phyloP scores from a whole-genome alignment of 2,797 vertebrate genomes.

The Ambastaia sidthimunki region DNA sequence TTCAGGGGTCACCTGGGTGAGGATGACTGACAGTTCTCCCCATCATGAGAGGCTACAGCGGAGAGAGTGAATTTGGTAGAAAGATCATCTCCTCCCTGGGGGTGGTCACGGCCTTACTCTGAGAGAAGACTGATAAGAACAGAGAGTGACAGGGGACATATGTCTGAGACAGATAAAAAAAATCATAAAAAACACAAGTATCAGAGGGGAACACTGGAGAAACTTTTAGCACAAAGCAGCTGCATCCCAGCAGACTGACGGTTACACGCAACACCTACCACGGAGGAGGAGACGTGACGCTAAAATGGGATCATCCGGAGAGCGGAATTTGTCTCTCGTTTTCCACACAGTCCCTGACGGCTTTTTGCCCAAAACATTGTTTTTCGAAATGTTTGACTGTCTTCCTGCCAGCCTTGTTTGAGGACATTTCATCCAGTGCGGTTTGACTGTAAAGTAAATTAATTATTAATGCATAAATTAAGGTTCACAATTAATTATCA shows the following conservation, averaged over 20 bases:
- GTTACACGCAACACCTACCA: slow-evolving; percentile 31
- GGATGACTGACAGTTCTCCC: slow-evolving; percentile 43
- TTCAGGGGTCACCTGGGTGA: slow-evolving; percentile 43
- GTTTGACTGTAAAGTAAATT: not conserved
- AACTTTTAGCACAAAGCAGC: slow-evolving; percentile 57
- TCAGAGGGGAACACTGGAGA: slow-evolving; percentile 33
- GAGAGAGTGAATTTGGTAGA: slow-evolving; percentile 55
- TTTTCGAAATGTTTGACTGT: slow-evolving; percentile 19
- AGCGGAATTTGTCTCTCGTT: slow-evolving; percentile 12
- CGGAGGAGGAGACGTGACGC: not conserved
- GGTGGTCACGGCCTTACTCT: slow-evolving; percentile 61
- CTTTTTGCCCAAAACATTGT: not conserved
- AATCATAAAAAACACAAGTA: slow-evolving; percentile 51
- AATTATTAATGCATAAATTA: not conserved
- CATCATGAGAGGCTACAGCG: slow-evolving; percentile 44
- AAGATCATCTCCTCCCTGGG: slow-evolving; percentile 61
- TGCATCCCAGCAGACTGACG: slow-evolving; percentile 57
- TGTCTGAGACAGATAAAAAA: slow-evolving; percentile 76
- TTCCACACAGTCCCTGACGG: not conserved
- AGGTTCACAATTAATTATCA: not conserved
- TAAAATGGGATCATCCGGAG: slow-evolving; percentile 59
- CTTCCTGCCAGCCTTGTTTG: not conserved
- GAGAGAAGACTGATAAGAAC: slow-evolving; percentile 74
- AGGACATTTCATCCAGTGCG: not conserved
- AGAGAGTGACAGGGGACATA: slow-evolving; percentile 63